Evolutionary conservation across 1,140 invertebrate species (phyloP).

Genomic region (Tetragnatha versicolor): DNA sequence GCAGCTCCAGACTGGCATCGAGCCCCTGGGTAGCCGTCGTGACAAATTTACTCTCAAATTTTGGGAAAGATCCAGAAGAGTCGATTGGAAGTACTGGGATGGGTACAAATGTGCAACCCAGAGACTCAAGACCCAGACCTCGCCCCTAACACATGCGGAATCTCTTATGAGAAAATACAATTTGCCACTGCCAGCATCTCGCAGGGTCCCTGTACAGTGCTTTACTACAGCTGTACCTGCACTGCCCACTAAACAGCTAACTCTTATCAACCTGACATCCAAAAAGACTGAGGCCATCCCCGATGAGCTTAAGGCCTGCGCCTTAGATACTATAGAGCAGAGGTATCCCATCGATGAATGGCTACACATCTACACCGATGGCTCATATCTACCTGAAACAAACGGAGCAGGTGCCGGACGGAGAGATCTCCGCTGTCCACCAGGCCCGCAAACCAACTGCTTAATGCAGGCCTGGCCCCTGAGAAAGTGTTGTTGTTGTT

Average conservation of each 20-base stretch:
- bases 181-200: neutral
- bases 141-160: neutral
- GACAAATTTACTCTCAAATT: slow-evolving; percentile 6
- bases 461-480: too few relatives aligned
- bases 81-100: neutral
- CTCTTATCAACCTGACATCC: neutral
- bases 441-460: too few relatives aligned
- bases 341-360: neutral
- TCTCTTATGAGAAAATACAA: neutral
- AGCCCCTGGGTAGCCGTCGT: too few relatives aligned
- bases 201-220: neutral
- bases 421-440: too few relatives aligned
- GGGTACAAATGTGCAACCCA: neutral
- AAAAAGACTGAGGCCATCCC: too few relatives aligned
- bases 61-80: neutral
- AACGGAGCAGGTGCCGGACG: neutral
- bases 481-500: too few relatives aligned
- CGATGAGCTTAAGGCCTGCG: neutral
- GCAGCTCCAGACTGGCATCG: too few relatives aligned
- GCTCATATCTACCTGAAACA: neutral
- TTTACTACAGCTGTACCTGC: neutral
- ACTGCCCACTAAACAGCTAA: neutral
- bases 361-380: neutral
- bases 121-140: neutral
- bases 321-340: neutral